A percentile compares a stretch with the other conserved stretches of the same genome.
phyloP scores from a whole-genome alignment of 1,140 invertebrate species.

The Fragariocoptes setiger region DNA sequence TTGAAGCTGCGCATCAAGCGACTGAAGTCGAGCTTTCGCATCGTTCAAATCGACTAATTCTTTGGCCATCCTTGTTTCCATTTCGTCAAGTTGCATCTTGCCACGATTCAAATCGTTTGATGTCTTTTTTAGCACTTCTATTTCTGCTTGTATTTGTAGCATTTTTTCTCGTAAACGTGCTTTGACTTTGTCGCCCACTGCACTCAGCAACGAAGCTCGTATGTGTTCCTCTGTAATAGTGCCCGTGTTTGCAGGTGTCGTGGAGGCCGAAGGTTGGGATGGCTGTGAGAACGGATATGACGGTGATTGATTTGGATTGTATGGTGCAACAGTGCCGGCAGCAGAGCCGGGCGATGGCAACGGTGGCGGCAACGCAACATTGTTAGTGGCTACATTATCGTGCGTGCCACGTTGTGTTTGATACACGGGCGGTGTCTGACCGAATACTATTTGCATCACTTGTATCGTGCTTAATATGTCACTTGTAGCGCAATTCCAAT shows the following conservation, averaged over 20 bases:
- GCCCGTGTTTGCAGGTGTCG: constrained; percentile 17
- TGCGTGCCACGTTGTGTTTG: constrained; percentile 13
- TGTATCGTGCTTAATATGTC: constrained; percentile 55
- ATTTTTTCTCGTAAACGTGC: constrained; percentile 54
- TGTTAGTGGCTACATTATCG: background rate
- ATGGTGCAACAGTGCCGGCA: constrained; percentile 9
- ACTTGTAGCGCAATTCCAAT: constrained; percentile 44
- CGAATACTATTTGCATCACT: constrained; percentile 68
- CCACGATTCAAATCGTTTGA: constrained; percentile 47
- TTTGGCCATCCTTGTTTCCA: constrained; percentile 42
- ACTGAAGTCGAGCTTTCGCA: constrained; percentile 39
- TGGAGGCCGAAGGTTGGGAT: constrained; percentile 7
- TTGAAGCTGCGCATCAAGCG: constrained; percentile 55
- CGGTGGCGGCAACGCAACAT: constrained; percentile 11
- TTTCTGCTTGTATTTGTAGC: constrained; percentile 49
- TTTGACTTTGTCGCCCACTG: constrained; percentile 71
- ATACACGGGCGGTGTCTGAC: constrained; percentile 77
- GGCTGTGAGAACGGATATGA: constrained; percentile 17
- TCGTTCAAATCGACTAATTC: constrained; percentile 29
- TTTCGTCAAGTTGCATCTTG: constrained; percentile 42
- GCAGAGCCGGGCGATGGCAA: constrained; percentile 12
- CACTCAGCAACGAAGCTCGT: constrained; percentile 59
- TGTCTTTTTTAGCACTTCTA: constrained; percentile 56
- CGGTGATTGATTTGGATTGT: constrained; percentile 12
- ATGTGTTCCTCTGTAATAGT: constrained; percentile 85